Evolutionary conservation across 2,113 vertebrate genomes (phyloP), one percentile per base, ranked within the genome.

Genomic region (Calonectris borealis): DNA sequence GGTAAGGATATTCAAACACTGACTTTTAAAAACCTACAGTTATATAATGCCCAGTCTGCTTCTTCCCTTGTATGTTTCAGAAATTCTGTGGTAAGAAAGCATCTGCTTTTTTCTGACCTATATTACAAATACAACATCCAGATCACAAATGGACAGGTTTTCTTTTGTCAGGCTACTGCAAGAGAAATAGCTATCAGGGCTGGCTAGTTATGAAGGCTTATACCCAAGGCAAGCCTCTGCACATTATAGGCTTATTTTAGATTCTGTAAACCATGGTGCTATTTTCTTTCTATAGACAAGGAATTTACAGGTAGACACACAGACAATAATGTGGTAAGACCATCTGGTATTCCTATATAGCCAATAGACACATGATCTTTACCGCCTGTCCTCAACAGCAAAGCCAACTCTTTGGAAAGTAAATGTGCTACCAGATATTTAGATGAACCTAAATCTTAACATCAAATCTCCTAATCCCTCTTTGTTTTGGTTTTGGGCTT

Each of bases 381-480:
- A 14, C 85, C 66, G 69, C 26, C 3, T 40, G 36, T 73, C 92
- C 66, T 89, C 51, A 81, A 48, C 51, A 75, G 44, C 73, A 77
- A 66, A 14, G 4, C 2, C 24, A 62, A 3, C 69, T 75, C 68
- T 61, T 86, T 78, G 70, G 54, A 87, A 90, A 52, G n/a, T 34
- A 40, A 51, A 10, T 3, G 31, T 81, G 64, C 64, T 88, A 44
- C 82, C 57, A 77, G 51, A 34, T 88, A 76, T 5, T 65, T 83
- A 90, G 79, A 44, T 83, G 79, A 96, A 72, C 62, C 21, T 73
- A n/a, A 73, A 87, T 89, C 79, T 94, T 31, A 86, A 78, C 80
- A 82, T 83, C 75, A 49, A 9, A 76, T 93, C 86, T 95, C 46
- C 42, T 92, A 82, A 94, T 96, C 66, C 66, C 17, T 83, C 87